phyloP scores from a whole-genome alignment of 2,888 invertebrate species.

The Brachylomia viminalis region DNA sequence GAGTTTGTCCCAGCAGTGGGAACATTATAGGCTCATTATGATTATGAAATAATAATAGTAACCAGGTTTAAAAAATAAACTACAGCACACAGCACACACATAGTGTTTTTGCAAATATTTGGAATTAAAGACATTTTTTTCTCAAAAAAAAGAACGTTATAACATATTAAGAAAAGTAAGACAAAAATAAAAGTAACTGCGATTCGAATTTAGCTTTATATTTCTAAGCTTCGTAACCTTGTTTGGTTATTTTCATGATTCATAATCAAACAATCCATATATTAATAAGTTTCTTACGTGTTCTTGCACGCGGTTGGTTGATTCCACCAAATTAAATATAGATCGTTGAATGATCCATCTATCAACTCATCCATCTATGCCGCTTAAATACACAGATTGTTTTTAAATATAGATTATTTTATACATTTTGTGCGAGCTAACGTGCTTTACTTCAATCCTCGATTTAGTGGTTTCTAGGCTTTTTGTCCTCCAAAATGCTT shows the following conservation, averaged over 20 bases:
- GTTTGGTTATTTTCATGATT: neutral
- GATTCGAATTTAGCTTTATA: too few relatives aligned
- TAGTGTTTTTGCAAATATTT: too few relatives aligned
- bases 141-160: too few relatives aligned
- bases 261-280: conserved; percentile 1
- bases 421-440: neutral
- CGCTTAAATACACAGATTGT: conserved; percentile 24
- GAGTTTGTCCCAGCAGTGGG: too few relatives aligned
- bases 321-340: conserved; percentile 26
- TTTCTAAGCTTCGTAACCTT: too few relatives aligned
- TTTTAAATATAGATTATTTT: conserved; percentile 27
- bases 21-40: too few relatives aligned
- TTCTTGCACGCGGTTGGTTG: neutral
- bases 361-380: conserved; percentile 20
- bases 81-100: too few relatives aligned
- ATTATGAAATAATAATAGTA: too few relatives aligned
- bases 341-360: conserved; percentile 21
- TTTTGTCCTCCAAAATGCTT: neutral
- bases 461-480: neutral
- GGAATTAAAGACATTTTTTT: too few relatives aligned
- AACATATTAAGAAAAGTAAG: too few relatives aligned
- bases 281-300: conserved; percentile 29
- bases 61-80: too few relatives aligned
- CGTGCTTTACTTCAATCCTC: neutral
- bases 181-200: too few relatives aligned